Base-by-base conservation (phyloP, 2,888 invertebrate species). In the Drosophila borborema region DNA sequence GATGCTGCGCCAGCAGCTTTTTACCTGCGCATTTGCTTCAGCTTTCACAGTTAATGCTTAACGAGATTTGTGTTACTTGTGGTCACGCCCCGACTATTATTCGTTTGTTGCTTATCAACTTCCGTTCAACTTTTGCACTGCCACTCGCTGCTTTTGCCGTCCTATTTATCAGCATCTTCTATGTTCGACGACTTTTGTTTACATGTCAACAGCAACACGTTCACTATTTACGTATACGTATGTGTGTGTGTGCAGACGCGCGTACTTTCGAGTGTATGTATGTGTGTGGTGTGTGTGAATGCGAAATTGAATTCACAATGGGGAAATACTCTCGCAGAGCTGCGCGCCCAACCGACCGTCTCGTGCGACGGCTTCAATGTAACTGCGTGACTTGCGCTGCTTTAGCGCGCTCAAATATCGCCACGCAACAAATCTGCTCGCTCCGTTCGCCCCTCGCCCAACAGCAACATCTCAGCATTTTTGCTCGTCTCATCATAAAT, bases 361-460 rank as follows among this genome's bases (percentile, higher is more conserved):
- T 73, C 59, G 53, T 62, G 51, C 64, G 79, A 88, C 86, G 77
- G 56, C 67, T 82, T 70, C 62, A 74, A 66, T 88, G 90, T 90
- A 88, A 86, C 81, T 86, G 88, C 78, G 68, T 72, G 78, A 55
- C 74, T 71, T 64, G 69, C 62, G 65, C 65, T 66, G 72, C 59
- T 67, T 75, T 89, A 74, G 41, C 77, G 63, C 87, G 70, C 85
- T 86, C 87, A 86, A 86, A 77, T 84, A 85, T 73, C 43, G 84
- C 72, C 73, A 72, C 77, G 83, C 81, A 80, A 61, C 62, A 31
- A 61, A 67, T 62, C 62, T 43, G 7, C 31, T 23, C 14, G 43
- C 58, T 45, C 41, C 55, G 43, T 41, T 38, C n/a, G 41, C 12
- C 28, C 23, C 12, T n/a, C 28, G 12, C 20, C 48, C 3, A 45